Evolutionary conservation across 2,888 invertebrate genomes (phyloP).

Genomic region (Diaphora mendica): DNA sequence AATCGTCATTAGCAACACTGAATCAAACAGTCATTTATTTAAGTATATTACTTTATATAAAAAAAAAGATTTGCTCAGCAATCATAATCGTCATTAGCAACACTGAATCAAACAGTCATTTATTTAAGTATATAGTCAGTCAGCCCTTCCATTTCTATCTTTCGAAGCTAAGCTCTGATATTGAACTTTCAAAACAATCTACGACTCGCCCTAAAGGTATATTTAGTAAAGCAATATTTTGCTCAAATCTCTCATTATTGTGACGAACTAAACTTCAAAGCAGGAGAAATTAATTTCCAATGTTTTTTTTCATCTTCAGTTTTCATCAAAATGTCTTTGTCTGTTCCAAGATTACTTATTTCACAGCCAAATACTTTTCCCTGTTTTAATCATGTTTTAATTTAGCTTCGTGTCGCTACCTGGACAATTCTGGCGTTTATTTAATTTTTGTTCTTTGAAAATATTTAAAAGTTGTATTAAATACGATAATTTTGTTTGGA

Average conservation of each 20-base stretch:
- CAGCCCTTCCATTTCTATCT: background rate
- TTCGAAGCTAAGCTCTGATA: background rate
- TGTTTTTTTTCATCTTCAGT: slow-evolving; percentile 54
- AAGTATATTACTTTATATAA: no score
- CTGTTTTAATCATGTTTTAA: slow-evolving; percentile 50
- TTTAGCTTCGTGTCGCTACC: slow-evolving; percentile 41
- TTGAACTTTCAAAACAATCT: background rate
- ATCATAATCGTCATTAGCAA: background rate
- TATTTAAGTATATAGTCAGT: background rate
- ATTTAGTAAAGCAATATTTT: slow-evolving; percentile 23
- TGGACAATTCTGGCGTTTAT: slow-evolving; percentile 29
- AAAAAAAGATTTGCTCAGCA: background rate
- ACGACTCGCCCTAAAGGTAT: slow-evolving; percentile 4
- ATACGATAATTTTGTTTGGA: slow-evolving; percentile 18
- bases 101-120: background rate
- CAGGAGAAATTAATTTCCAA: slow-evolving; percentile 49
- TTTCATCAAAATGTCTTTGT: slow-evolving; percentile 55
- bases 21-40: background rate
- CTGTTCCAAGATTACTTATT: slow-evolving; percentile 58
- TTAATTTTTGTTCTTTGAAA: slow-evolving; percentile 34
- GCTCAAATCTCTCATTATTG: slow-evolving; percentile 48
- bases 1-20: background rate
- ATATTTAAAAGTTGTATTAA: slow-evolving; percentile 20
- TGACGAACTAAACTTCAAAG: slow-evolving; percentile 54
- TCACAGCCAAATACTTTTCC: slow-evolving; percentile 50